Conservation (phyloP, 1,140 invertebrate species). For the Belonocnema kinseyi region DNA sequence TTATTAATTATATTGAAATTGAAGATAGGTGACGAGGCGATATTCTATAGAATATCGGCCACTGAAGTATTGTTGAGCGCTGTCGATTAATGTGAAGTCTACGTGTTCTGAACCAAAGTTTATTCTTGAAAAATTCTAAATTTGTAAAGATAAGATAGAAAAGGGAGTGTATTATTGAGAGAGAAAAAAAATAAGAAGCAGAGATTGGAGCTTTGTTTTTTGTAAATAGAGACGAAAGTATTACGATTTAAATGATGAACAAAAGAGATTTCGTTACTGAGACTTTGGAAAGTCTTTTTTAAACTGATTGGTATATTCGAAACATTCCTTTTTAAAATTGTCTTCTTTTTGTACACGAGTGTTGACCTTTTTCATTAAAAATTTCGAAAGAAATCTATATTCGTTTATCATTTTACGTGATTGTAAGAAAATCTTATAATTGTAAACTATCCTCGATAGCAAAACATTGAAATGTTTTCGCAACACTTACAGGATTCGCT, state of each 20-base stretch:
- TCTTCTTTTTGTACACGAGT: constrained; percentile 12
- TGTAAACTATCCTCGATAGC: too few species aligned
- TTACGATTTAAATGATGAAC: constrained; percentile 4
- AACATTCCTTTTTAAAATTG: constrained; percentile 27
- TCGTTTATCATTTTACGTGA: too few species aligned
- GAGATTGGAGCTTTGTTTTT: constrained; percentile 15
- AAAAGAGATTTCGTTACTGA: constrained; percentile 1
- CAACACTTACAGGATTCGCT: too few species aligned
- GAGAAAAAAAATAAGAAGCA: not conserved
- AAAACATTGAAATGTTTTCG: too few species aligned
- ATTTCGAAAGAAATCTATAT: not conserved
- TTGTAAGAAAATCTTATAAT: too few species aligned
- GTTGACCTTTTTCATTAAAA: not conserved
- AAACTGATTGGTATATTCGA: constrained; percentile 3
- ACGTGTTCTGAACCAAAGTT: constrained; percentile 23
- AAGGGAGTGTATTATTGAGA: not conserved
- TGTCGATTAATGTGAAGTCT: constrained; percentile 12
- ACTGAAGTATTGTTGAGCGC: constrained; percentile 22
- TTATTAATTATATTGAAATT: constrained; percentile 11
- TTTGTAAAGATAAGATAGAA: constrained; percentile 9
- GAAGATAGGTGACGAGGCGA: not conserved
- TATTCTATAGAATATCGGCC: constrained; percentile 1
- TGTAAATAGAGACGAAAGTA: constrained; percentile 23
- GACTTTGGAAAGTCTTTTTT: not conserved
- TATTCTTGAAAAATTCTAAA: constrained; percentile 29